Evolutionary conservation across 2,888 invertebrate species (phyloP).

Genomic region (Tenthredo mesomela): DNA sequence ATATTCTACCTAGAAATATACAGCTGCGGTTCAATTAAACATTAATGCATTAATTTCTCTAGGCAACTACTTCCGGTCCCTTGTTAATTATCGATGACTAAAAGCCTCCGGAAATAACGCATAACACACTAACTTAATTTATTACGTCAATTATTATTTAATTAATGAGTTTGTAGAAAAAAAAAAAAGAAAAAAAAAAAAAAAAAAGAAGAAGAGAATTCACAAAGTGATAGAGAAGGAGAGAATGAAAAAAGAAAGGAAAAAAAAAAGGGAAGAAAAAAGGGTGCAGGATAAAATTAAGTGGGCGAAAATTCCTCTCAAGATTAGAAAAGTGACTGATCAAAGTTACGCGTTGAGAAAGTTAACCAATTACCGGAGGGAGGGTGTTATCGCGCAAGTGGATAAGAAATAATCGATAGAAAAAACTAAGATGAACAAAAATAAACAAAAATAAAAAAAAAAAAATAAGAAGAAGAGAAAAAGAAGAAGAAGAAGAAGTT

Average conservation of each 20-base stretch:
- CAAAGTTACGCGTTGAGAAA: background rate
- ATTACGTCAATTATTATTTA: background rate
- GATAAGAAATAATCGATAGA: background rate
- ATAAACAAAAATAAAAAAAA: background rate
- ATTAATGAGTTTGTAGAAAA: background rate
- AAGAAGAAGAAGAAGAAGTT: background rate
- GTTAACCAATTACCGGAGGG: background rate
- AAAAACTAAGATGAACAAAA: background rate
- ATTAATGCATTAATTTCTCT: constrained; percentile 36
- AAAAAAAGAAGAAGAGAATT: background rate
- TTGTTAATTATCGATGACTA: constrained; percentile 16
- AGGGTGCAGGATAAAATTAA: background rate
- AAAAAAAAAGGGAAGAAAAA: background rate
- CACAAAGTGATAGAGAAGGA: background rate
- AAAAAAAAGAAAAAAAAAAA: background rate
- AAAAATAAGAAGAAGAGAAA: background rate
- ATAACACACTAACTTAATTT: background rate
- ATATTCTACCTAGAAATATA: background rate
- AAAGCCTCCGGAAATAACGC: background rate
- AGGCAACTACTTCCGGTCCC: background rate
- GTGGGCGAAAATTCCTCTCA: background rate
- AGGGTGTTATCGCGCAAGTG: background rate
- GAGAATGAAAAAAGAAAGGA: background rate
- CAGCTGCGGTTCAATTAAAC: background rate
- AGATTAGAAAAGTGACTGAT: background rate